Evolutionary conservation across 2,888 invertebrate genomes (phyloP).

Genomic region (Cataglyphis livida): DNA sequence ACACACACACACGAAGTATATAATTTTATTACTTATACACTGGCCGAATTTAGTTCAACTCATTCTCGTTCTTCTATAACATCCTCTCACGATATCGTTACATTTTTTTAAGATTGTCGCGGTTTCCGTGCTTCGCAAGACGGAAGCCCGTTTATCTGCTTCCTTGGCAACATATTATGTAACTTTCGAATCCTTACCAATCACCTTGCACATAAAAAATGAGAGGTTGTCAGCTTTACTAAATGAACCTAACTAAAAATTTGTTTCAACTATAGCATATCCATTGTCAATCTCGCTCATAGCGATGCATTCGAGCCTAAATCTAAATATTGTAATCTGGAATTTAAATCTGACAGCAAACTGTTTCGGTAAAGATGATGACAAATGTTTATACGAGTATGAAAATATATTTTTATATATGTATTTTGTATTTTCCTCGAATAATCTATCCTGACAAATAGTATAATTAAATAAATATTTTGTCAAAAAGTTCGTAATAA

Average conservation of each 20-base stretch:
- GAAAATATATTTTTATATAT: too few relatives aligned
- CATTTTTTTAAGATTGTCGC: slow-evolving; percentile 15
- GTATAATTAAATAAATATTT: too few relatives aligned
- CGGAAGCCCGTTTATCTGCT: slow-evolving; percentile 65
- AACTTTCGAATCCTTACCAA: not conserved
- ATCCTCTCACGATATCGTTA: slow-evolving; percentile 10
- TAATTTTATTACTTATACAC: slow-evolving; percentile 68
- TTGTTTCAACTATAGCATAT: not conserved
- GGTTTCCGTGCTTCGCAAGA: slow-evolving; percentile 18
- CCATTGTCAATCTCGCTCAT: not conserved
- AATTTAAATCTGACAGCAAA: not conserved
- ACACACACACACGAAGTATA: slow-evolving; percentile 23
- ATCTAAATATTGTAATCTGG: not conserved
- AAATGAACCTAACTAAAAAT: not conserved
- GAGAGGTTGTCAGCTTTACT: too few relatives aligned
- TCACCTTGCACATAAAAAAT: too few relatives aligned
- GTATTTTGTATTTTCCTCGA: too few relatives aligned
- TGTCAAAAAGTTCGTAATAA: too few relatives aligned
- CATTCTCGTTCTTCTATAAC: not conserved
- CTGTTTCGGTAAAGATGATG: not conserved
- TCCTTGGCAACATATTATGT: slow-evolving; percentile 48
- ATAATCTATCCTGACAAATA: too few relatives aligned
- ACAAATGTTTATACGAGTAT: too few relatives aligned
- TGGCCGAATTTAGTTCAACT: slow-evolving; percentile 31
- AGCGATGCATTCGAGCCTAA: not conserved